A percentile compares a stretch with the other conserved stretches of the same genome.
phyloP scores from a whole-genome alignment of 2,888 invertebrate genomes.

The Calliphora vomitoria region DNA sequence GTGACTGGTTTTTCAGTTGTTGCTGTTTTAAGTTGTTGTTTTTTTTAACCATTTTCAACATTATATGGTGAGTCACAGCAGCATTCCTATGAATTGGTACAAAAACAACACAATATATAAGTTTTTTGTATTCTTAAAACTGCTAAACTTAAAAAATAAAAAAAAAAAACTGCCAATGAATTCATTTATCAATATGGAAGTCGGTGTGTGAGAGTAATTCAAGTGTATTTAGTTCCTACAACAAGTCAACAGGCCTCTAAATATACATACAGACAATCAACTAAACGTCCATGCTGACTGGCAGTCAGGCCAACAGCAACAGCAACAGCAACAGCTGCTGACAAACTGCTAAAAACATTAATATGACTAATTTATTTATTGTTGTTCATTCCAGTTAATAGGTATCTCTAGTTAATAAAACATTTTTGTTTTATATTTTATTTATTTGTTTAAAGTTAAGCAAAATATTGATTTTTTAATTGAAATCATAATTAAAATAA shows the following conservation, averaged over 20 bases:
- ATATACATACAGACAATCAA: constrained; percentile 19
- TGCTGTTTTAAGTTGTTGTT: constrained; percentile 16
- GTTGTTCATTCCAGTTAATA: not conserved
- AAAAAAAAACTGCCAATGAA: constrained; percentile 1
- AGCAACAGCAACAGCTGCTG: constrained; percentile 34
- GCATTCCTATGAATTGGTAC: constrained; percentile 37
- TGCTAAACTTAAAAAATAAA: constrained; percentile 23
- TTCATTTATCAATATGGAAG: constrained; percentile 41
- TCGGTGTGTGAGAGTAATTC: not conserved
- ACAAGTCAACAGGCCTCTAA: constrained; percentile 20
- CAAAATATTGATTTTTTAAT: constrained; percentile 26
- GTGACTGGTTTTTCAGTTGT: constrained; percentile 31
- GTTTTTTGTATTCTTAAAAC: constrained; percentile 17
- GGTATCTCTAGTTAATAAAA: not conserved
- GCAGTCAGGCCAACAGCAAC: no score
- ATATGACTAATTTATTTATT: constrained; percentile 25
- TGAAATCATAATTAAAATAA: constrained; percentile 8
- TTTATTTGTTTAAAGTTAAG: not conserved
- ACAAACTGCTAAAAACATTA: not conserved
- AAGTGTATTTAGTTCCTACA: constrained; percentile 43
- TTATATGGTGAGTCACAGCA: constrained; percentile 42
- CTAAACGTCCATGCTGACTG: not conserved
- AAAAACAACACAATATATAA: constrained; percentile 5
- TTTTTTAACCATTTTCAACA: no score
- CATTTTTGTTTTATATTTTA: not conserved